Evolutionary conservation across 2,113 vertebrate species (phyloP).

Genomic region (Nibea albiflora): DNA sequence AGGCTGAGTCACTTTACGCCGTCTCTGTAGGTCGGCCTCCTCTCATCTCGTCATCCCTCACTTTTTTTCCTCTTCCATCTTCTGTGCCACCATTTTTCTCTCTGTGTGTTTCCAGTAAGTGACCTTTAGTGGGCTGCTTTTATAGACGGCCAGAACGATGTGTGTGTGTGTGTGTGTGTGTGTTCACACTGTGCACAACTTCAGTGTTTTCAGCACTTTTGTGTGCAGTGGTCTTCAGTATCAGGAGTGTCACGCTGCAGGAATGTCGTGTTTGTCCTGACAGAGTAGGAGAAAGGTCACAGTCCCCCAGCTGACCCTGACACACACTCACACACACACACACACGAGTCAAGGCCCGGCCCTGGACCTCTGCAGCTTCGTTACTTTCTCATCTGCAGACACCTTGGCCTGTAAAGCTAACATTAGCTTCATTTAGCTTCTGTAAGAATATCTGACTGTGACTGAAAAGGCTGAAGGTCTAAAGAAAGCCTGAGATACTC

Average conservation of each 20-base stretch:
- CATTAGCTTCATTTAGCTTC: no score
- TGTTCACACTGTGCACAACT: not conserved
- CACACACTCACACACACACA: conserved; percentile 9
- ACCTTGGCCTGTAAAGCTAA: no score
- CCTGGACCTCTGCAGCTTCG: not conserved
- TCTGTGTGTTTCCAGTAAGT: conserved; percentile 34
- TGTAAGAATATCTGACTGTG: no score
- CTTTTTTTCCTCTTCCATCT: not conserved
- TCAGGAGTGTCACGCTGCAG: conserved; percentile 40
- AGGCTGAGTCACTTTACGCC: not conserved
- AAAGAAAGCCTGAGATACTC: no score
- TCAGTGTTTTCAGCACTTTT: not conserved
- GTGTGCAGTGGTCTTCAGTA: conserved; percentile 5
- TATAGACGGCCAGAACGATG: not conserved
- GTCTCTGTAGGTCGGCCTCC: not conserved
- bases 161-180: conserved; percentile 4
- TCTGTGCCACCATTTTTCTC: conserved; percentile 1
- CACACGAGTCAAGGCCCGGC: not conserved
- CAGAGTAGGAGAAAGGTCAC: conserved; percentile 49
- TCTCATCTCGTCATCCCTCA: not conserved
- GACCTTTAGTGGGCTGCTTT: conserved; percentile 54
- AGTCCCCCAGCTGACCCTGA: conserved; percentile 3
- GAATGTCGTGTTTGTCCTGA: conserved; percentile 51
- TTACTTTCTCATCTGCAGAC: no score
- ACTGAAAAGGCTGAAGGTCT: no score